Evolutionary conservation across 1,140 invertebrate species (phyloP).

Genomic region (Muscidifurax raptorellus): DNA sequence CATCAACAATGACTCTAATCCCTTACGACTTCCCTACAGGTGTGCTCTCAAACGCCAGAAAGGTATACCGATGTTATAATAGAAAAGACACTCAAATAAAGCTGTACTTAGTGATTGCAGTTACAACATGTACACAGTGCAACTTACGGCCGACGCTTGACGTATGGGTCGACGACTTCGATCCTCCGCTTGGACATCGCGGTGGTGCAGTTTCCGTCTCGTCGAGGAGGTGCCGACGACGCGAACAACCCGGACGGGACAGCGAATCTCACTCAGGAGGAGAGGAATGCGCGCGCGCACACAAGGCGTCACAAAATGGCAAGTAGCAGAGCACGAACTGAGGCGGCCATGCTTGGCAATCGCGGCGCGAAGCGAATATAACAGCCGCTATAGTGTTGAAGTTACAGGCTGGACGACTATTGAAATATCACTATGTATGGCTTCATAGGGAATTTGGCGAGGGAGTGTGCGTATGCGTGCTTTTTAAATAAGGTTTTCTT

Average conservation of each 20-base stretch:
- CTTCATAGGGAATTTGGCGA: background rate
- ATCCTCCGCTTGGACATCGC: slow-evolving; percentile 88
- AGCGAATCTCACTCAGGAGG: background rate
- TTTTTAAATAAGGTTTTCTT: background rate
- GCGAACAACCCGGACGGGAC: background rate
- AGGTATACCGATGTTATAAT: background rate
- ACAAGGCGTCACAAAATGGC: slow-evolving; percentile 74
- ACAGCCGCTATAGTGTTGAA: too few relatives aligned
- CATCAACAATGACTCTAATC: too few relatives aligned
- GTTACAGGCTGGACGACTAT: background rate
- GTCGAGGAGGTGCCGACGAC: background rate
- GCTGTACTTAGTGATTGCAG: background rate
- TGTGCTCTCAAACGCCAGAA: too few relatives aligned
- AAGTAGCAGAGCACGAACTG: slow-evolving; percentile 53
- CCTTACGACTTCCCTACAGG: too few relatives aligned
- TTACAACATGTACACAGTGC: slow-evolving; percentile 48
- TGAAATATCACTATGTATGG: background rate
- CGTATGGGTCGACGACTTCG: slow-evolving; percentile 88
- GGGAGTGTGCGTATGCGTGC: too few relatives aligned
- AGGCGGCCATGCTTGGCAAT: slow-evolving; percentile 31
- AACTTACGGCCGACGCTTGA: slow-evolving; percentile 85
- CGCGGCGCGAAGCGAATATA: too few relatives aligned
- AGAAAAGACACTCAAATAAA: background rate
- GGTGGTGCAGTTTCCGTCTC: background rate
- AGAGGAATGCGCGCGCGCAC: slow-evolving; percentile 34